Conservation (phyloP, 1,140 invertebrate genomes). For the Adoxophyes honmai region DNA sequence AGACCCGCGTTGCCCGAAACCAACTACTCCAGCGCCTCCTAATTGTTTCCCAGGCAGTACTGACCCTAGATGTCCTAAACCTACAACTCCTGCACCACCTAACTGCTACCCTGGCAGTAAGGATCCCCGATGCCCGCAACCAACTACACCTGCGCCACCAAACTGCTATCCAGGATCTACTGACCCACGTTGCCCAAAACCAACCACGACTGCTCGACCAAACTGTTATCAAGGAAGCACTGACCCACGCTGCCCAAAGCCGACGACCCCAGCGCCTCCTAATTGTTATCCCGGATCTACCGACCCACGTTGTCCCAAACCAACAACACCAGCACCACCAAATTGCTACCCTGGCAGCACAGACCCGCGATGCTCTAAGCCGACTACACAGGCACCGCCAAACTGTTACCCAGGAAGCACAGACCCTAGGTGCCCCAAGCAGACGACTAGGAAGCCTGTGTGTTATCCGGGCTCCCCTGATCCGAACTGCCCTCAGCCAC, state of each 20-base stretch:
- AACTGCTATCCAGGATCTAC: slow-evolving; percentile 46
- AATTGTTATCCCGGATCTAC: slow-evolving; percentile 57
- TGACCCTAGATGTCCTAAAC: slow-evolving; percentile 42
- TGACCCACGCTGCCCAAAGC: slow-evolving; percentile 17
- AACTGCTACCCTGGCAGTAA: slow-evolving; percentile 54
- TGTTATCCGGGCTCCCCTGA: slow-evolving; percentile 26
- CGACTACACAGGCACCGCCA: slow-evolving; percentile 17
- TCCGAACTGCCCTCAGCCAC: slow-evolving; percentile 26
- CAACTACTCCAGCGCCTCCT: slow-evolving; percentile 31
- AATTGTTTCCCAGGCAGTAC: slow-evolving; percentile 55
- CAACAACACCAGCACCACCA: slow-evolving; percentile 25
- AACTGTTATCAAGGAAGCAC: slow-evolving; percentile 58
- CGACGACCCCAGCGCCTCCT: slow-evolving; percentile 27
- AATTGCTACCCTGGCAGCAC: slow-evolving; percentile 58
- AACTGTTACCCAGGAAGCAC: slow-evolving; percentile 43
- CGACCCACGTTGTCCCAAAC: slow-evolving; percentile 51
- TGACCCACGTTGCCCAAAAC: slow-evolving; percentile 52
- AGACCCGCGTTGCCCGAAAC: slow-evolving; percentile 53
- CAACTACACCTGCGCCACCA: slow-evolving; percentile 32
- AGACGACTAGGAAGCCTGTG: slow-evolving; percentile 18
- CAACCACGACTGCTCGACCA: slow-evolving; percentile 29
- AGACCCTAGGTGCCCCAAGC: slow-evolving; percentile 27
- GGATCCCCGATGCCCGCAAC: slow-evolving; percentile 56
- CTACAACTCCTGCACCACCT: slow-evolving; percentile 27
- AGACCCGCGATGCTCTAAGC: slow-evolving; percentile 61